These are phyloP conservation scores for Protodeltote pygarga DNA, from an alignment of 2,888 invertebrate genomes.

Conservation along the genomic window DNA sequence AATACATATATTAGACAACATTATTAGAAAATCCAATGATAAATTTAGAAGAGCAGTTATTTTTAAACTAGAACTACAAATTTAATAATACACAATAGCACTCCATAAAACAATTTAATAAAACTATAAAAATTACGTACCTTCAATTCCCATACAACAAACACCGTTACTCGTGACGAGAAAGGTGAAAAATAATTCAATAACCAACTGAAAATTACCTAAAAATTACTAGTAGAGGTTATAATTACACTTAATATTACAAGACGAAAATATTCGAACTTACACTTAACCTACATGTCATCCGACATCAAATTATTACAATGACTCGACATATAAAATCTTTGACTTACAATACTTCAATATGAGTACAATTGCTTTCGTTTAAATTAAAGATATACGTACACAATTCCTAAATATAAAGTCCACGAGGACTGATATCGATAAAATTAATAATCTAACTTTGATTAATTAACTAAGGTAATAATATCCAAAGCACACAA, in stretches of 20 bases:
- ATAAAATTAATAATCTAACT: conserved; percentile 41
- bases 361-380: conserved; percentile 53
- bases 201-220: conserved; percentile 71
- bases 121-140: too few species aligned
- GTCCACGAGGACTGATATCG: conserved; percentile 17
- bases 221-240: conserved; percentile 71
- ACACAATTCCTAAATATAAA: conserved; percentile 26
- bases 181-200: conserved; percentile 75
- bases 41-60: too few species aligned
- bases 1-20: too few species aligned
- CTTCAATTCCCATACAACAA: conserved; percentile 64
- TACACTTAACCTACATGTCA: conserved; percentile 63
- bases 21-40: too few species aligned
- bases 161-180: conserved; percentile 82
- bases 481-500: conserved; percentile 36
- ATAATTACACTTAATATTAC: conserved; percentile 63
- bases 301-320: conserved; percentile 54
- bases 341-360: conserved; percentile 40
- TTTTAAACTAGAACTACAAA: too few species aligned
- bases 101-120: too few species aligned
- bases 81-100: too few species aligned
- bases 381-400: conserved; percentile 46
- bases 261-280: conserved; percentile 58
- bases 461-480: conserved; percentile 35
- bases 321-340: conserved; percentile 40